Base-by-base conservation (phyloP, 2,113 vertebrate species). In the Marmota monax region DNA sequence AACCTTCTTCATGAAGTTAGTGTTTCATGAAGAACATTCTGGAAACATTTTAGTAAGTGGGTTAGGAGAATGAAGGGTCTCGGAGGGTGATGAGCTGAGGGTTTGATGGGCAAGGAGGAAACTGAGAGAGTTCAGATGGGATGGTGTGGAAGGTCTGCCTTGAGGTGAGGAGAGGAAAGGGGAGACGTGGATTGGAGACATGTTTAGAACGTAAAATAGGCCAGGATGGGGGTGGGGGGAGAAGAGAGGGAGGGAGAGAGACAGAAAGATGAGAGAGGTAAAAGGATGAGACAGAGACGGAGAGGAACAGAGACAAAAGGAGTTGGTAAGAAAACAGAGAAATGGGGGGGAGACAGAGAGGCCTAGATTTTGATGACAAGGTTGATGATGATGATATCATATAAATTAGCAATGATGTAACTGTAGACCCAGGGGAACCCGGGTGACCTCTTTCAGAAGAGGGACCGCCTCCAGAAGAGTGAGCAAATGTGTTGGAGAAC, bases 101-200 rank as follows among this genome's bases (percentile, higher is more conserved):
- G 4, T 48, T 13, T n/a, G 51, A 17, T 20, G 29, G 39, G 39
- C 20, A 2, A 76, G 69, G 69, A 51, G n/a, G 32, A 22, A 7
- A 22, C 42, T 14, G 67, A 67, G 39, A 22, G 2, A 5, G 12
- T 13, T 23, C 7, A 42, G 12, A 2, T 5, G 25, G 48, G 18
- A 27, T 3, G 1, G 5, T 17, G 37, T 0, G 10, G n/a, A 56
- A 45, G 34, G 45, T 32, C n/a, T 11, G 0, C n/a, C 58, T 39
- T 20, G 48, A n/a, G 23, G 2, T 37, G 16, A 22, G 27, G 27
- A 74, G 4, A 48, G 23, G n/a, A 14, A 1, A 2, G 18, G 45
- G 4, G 12, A 27, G 9, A 20, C 23, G 1, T 9, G 27, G 23
- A n/a, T 3, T 32, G 32, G 77, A 63, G 73, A 73, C 20, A 10